phyloP scores from a whole-genome alignment of 2,797 vertebrate genomes.

The Enoplosus armatus region DNA sequence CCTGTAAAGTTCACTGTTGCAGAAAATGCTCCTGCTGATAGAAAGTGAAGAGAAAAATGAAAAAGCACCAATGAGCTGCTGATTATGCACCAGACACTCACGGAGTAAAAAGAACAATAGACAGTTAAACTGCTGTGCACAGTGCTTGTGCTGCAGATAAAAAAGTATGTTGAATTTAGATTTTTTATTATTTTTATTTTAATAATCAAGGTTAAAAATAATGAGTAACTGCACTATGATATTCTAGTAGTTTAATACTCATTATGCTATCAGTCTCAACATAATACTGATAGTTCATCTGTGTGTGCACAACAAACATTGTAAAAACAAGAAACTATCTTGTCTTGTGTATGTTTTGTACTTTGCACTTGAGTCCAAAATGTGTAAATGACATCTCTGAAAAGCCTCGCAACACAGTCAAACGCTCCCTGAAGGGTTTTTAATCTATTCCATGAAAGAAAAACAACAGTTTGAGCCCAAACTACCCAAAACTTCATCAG shows the following conservation, averaged over 20 bases:
- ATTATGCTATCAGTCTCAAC: background rate
- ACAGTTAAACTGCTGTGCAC: slow-evolving; percentile 1
- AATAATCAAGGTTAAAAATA: background rate
- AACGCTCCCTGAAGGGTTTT: background rate
- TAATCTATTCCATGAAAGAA: background rate
- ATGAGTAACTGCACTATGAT: background rate
- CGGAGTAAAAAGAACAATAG: background rate
- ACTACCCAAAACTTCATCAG: background rate
- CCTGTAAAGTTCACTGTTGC: background rate
- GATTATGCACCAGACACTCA: slow-evolving; percentile 16
- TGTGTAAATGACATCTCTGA: background rate
- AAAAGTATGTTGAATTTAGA: background rate
- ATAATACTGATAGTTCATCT: background rate
- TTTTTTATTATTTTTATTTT: background rate
- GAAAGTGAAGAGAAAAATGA: slow-evolving; percentile 6
- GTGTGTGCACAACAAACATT: too few species aligned
- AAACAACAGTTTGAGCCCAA: background rate
- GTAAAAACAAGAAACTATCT: too few species aligned
- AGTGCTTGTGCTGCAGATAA: slow-evolving; percentile 12
- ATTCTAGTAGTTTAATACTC: background rate
- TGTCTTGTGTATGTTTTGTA: background rate
- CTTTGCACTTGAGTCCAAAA: background rate
- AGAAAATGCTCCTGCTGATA: slow-evolving; percentile 4
- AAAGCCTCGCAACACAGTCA: too few species aligned
- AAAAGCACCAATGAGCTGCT: background rate